Evolutionary conservation across 1,140 invertebrate species (phyloP).

Genomic region (Palaemon carinicauda): DNA sequence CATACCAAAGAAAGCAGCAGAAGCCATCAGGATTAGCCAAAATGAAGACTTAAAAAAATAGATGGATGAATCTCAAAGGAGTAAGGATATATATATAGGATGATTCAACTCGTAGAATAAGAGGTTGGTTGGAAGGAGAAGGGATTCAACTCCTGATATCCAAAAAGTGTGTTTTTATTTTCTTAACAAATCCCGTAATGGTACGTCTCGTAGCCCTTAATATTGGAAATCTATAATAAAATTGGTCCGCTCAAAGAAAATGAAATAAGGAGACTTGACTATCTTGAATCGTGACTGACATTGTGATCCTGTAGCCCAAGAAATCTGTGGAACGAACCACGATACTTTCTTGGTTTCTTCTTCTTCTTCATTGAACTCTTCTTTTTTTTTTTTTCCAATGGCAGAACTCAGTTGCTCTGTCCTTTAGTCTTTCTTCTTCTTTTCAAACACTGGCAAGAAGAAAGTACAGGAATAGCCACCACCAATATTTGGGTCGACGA

Average conservation of each 20-base stretch:
- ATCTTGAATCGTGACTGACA: slow-evolving; percentile 5
- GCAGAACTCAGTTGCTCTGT: no score
- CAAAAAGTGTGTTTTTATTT: neutral
- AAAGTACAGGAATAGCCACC: neutral
- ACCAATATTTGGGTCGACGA: neutral
- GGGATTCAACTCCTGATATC: neutral
- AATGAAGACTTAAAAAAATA: slow-evolving; percentile 38
- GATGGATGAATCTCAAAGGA: slow-evolving; percentile 7
- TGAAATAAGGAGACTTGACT: slow-evolving; percentile 24
- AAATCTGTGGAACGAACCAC: no score
- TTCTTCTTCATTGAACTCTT: no score
- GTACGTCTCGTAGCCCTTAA: slow-evolving; percentile 38
- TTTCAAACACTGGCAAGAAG: neutral
- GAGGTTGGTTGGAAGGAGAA: neutral
- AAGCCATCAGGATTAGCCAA: slow-evolving; percentile 37
- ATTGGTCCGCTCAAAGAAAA: slow-evolving; percentile 57
- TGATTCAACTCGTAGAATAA: neutral
- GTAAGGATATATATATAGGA: neutral
- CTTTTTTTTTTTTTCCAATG: no score
- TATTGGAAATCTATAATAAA: slow-evolving; percentile 52
- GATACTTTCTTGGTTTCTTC: no score
- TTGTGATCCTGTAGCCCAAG: neutral
- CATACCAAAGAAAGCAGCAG: slow-evolving; percentile 22
- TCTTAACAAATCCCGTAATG: slow-evolving; percentile 29
- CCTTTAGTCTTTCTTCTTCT: neutral